Conservation (phyloP, 2,797 vertebrate genomes). For the Clarias platycephalus region DNA sequence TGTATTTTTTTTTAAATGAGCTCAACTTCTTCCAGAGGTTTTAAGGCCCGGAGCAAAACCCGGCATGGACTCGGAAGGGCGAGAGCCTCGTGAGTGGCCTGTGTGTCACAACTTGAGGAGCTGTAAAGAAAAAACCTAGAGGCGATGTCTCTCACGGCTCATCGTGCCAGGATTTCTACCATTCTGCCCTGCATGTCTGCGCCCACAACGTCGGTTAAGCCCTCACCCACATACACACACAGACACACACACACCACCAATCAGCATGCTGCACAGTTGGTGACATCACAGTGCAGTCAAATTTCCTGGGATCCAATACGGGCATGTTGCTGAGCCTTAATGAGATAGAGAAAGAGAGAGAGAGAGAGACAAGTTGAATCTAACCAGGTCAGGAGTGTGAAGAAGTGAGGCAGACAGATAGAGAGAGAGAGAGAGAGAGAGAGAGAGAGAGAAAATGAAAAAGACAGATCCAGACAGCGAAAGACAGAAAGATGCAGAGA, state of each 20-base stretch:
- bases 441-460: conserved; percentile 6
- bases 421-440: conserved; percentile 9
- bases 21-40: conserved; percentile 50
- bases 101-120: conserved; percentile 29
- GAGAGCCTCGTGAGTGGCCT: neutral
- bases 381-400: conserved; percentile 47
- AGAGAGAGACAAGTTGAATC: conserved; percentile 46
- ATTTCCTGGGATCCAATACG: conserved; percentile 73
- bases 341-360: conserved; percentile 54
- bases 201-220: conserved; percentile 50
- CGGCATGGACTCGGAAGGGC: conserved; percentile 10
- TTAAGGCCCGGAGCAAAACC: conserved; percentile 53
- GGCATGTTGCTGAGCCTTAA: conserved; percentile 70
- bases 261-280: conserved; percentile 52
- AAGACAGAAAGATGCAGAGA: neutral
- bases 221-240: conserved; percentile 48
- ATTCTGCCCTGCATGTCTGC: conserved; percentile 56
- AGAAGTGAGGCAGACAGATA: conserved; percentile 32
- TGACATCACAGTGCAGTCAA: conserved; percentile 78
- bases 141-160: conserved; percentile 66
- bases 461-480: conserved; percentile 35
- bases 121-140: conserved; percentile 60
- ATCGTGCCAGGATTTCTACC: conserved; percentile 69
- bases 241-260: conserved; percentile 60
- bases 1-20: conserved; percentile 30